Base-by-base conservation (phyloP, 2,888 invertebrate species). In the Petrophora chlorosata region DNA sequence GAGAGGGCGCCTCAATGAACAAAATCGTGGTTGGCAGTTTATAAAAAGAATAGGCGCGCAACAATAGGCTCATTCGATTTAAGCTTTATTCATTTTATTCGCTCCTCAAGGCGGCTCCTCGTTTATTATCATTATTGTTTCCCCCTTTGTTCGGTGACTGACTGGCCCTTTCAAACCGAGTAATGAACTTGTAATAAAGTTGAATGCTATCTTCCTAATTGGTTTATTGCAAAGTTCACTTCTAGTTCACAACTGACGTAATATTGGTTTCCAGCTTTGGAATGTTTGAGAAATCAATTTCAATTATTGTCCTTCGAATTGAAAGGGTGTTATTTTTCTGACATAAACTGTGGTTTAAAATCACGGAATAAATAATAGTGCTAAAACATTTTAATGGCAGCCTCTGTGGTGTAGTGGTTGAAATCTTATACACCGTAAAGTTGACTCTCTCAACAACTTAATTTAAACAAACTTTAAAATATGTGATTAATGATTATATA, bases 31-130 rank as follows among this genome's bases (percentile, higher is more conserved):
- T 61, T 59, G 71, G 57, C 70, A 71, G 73, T 75, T 79, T 79
- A 77, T 77, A 74, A 77, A 79, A 79, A 77, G 74, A 70, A 68
- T 63, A 56, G 59, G 54, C 61, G 63, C 63, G 60, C 65, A 72
- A 79, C 79, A 82, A 79, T 75, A 62, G 71, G 51, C 67, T 76
- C 74, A 84, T 82, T 82, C 76, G 79, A 85, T 82, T 83, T 78
- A 70, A 65, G 73, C 61, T 67, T 65, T 70, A 72, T 69, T 65
- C 65, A 67, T 67, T 70, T 71, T 61, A 65, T 72, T 71, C 61
- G 56, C 56, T 56, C 57, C 60, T 59, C 65, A 63, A 70, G 71
- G 68, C 63, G 63, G 59, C 59, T 65, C 53, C 26, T 53, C 42
- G 54, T 73, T 73, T 73, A 72, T 67, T 71, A 69, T 65, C 61